Conservation (phyloP, 2,113 vertebrate genomes). For the Procavia capensis region DNA sequence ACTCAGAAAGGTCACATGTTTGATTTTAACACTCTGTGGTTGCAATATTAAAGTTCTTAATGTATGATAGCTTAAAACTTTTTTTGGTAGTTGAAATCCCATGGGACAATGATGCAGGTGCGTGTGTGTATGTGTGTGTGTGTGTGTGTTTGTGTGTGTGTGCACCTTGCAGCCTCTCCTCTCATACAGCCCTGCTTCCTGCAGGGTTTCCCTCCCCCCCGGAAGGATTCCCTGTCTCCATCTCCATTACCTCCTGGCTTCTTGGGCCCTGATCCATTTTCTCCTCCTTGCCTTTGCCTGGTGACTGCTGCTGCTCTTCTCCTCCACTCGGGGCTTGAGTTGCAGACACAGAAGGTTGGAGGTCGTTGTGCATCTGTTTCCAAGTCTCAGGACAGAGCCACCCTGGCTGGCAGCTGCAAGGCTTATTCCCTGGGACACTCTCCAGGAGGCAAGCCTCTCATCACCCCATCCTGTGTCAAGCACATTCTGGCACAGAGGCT, state of each 20-base stretch:
- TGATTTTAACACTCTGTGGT: background rate
- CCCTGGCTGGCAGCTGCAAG: background rate
- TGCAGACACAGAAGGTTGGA: fast-evolving
- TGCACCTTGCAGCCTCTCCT: background rate
- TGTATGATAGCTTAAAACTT: background rate
- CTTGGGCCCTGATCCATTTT: background rate
- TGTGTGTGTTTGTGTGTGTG: background rate
- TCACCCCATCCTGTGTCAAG: background rate
- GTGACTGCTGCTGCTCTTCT: background rate
- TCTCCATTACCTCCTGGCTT: background rate
- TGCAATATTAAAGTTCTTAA: background rate
- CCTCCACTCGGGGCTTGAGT: background rate
- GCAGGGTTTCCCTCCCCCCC: background rate
- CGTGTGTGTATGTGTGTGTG: background rate
- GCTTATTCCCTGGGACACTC: background rate
- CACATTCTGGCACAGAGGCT: background rate
- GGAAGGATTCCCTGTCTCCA: background rate
- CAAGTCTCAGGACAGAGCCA: background rate
- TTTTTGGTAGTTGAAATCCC: background rate
- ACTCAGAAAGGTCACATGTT: background rate
- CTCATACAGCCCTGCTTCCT: too few species aligned
- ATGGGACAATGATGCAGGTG: background rate
- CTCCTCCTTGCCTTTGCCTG: background rate
- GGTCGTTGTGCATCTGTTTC: fast-evolving
- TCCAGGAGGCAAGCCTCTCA: background rate